phyloP scores from a whole-genome alignment of 2,888 invertebrate species.

The Endotricha flammealis region DNA sequence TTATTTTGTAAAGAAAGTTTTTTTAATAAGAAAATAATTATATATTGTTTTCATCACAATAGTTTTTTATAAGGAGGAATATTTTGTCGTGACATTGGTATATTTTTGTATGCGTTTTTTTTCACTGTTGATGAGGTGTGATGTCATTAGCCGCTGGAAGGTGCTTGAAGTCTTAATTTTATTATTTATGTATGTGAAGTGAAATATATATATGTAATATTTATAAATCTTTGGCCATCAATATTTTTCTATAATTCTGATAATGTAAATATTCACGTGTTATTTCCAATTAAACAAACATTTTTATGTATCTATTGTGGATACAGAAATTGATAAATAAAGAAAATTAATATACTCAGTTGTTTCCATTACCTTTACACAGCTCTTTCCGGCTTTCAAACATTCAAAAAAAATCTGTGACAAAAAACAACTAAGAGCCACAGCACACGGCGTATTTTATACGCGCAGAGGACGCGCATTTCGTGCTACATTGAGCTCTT shows the following conservation, averaged over 20 bases:
- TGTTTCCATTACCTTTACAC: too few species aligned
- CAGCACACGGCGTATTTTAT: too few species aligned
- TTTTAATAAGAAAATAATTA: constrained; percentile 28
- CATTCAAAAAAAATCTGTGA: too few species aligned
- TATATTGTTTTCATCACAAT: constrained; percentile 44
- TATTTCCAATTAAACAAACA: constrained; percentile 53
- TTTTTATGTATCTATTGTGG: constrained; percentile 67
- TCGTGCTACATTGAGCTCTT: too few species aligned
- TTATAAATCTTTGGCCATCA: constrained; percentile 5
- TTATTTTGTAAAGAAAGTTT: constrained; percentile 32
- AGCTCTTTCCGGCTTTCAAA: too few species aligned
- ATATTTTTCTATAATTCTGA: constrained; percentile 11
- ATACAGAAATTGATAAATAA: constrained; percentile 79
- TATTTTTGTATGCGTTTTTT: constrained; percentile 48
- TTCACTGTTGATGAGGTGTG: constrained; percentile 18
- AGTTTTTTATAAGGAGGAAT: constrained; percentile 33
- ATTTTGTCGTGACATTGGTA: constrained; percentile 32
- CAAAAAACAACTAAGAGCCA: too few species aligned
- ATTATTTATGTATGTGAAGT: too few species aligned
- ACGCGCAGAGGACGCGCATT: too few species aligned
- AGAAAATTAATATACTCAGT: constrained; percentile 51
- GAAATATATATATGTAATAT: background rate
- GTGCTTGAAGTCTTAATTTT: constrained; percentile 24
- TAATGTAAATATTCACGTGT: constrained; percentile 50
- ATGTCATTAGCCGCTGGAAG: constrained; percentile 16